phyloP scores from a whole-genome alignment of 2,888 invertebrate species.

The Mystacides longicornis region DNA sequence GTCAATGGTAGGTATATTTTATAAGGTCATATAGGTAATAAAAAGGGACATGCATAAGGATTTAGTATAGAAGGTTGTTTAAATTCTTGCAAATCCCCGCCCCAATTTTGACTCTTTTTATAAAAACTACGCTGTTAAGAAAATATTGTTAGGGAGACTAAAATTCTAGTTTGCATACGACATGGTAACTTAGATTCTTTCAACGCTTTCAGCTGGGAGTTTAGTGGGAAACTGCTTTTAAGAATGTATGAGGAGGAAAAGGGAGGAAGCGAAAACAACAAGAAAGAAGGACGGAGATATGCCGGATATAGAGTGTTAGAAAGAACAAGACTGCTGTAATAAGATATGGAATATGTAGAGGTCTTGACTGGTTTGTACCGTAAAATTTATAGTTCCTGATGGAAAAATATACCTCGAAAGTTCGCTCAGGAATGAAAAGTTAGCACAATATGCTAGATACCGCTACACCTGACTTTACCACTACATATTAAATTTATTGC shows the following conservation, averaged over 20 bases:
- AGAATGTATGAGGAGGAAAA: not conserved
- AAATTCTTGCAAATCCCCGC: too few species aligned
- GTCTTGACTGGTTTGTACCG: conserved; percentile 10
- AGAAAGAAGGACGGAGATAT: not conserved
- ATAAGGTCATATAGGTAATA: too few species aligned
- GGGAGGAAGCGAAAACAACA: not conserved
- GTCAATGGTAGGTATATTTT: too few species aligned
- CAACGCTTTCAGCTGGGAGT: too few species aligned
- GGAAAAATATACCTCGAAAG: conserved; percentile 14
- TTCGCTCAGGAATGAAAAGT: not conserved
- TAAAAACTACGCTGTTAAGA: too few species aligned
- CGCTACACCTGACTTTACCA: too few species aligned
- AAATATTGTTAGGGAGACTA: too few species aligned
- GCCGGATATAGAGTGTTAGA: not conserved
- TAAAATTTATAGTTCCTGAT: conserved; percentile 15
- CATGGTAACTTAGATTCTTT: conserved; percentile 1
- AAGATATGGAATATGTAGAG: not conserved
- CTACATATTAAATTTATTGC: too few species aligned
- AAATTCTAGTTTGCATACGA: conserved; percentile 1
- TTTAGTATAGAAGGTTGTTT: too few species aligned
- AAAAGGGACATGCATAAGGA: too few species aligned
- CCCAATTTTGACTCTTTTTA: too few species aligned
- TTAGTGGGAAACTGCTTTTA: not conserved
- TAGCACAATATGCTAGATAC: not conserved
- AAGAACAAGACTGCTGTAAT: not conserved